Conservation (phyloP, 2,888 invertebrate genomes). For the Pantelozetes paolii region DNA sequence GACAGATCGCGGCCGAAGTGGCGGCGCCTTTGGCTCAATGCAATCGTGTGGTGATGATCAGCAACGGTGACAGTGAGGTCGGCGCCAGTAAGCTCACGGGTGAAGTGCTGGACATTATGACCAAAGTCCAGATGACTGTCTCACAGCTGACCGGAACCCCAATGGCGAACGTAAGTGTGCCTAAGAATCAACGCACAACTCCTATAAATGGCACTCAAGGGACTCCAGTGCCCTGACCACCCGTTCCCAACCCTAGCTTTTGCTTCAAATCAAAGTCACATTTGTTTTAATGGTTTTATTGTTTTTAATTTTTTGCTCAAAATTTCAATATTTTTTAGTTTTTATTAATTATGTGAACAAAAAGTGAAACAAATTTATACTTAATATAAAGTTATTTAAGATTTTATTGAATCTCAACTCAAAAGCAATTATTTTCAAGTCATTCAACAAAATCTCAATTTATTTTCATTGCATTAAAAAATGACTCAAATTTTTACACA, state of each 20-base stretch:
- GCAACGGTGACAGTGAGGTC: constrained; percentile 76
- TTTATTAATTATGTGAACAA: too few relatives aligned
- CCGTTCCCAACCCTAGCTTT: not conserved
- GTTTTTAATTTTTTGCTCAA: too few relatives aligned
- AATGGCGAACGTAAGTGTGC: constrained; percentile 58
- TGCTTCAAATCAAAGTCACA: too few relatives aligned
- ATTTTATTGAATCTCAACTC: too few relatives aligned
- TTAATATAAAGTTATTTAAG: too few relatives aligned
- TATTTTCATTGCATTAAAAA: too few relatives aligned
- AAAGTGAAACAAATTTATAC: too few relatives aligned
- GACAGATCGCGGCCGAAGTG: constrained; percentile 88
- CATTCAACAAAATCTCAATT: too few relatives aligned
- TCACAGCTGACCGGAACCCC: constrained; percentile 73
- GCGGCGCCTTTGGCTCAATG: constrained; percentile 90
- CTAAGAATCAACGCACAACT: constrained; percentile 16
- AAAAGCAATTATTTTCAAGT: too few relatives aligned
- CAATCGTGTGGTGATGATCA: constrained; percentile 94
- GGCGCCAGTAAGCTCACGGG: constrained; percentile 91
- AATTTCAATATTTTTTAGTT: too few relatives aligned
- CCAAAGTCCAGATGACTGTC: constrained; percentile 83
- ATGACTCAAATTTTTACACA: too few relatives aligned
- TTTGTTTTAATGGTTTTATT: too few relatives aligned
- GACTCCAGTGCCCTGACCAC: not conserved
- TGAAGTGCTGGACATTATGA: constrained; percentile 88
- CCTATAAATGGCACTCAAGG: not conserved